phyloP scores from a whole-genome alignment of 1,140 invertebrate species.

The Papilio helenus region DNA sequence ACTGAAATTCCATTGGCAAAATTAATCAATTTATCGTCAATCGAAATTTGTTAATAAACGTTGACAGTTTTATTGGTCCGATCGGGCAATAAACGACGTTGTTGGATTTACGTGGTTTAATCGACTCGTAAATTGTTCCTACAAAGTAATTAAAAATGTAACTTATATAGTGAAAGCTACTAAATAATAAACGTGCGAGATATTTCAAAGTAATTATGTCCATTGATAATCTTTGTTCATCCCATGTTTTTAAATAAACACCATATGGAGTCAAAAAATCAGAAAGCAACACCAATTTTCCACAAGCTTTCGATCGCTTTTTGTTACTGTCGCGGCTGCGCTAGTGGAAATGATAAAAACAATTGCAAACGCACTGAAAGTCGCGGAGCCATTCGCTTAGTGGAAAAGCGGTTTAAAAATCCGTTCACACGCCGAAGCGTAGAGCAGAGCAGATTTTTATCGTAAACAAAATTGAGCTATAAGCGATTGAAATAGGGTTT shows the following conservation, averaged over 20 bases:
- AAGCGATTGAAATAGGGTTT: too few relatives aligned
- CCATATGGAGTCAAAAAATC: not conserved
- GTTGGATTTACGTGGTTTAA: constrained; percentile 16
- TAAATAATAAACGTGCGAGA: not conserved
- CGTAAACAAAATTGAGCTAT: too few relatives aligned
- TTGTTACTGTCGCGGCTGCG: not conserved
- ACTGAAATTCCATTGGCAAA: constrained; percentile 30
- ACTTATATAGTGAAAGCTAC: not conserved
- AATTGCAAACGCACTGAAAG: not conserved
- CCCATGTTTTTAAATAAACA: not conserved
- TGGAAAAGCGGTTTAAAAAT: not conserved
- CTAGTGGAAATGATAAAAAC: not conserved
- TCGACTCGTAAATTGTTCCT: constrained; percentile 12
- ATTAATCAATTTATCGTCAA: constrained; percentile 48
- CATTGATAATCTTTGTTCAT: not conserved
- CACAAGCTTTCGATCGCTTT: not conserved
- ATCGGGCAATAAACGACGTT: constrained; percentile 19
- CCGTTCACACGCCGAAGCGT: too few relatives aligned
- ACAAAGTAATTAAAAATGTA: constrained; percentile 21
- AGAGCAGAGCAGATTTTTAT: too few relatives aligned
- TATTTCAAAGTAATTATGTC: not conserved
- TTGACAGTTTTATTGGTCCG: constrained; percentile 29
- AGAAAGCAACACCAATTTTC: not conserved
- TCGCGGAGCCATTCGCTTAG: not conserved
- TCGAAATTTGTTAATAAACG: constrained; percentile 40